A percentile compares a stretch with the other conserved stretches of the same genome.
Conservation (phyloP, 2,888 invertebrate species). For the Lampropteryx suffumata region DNA sequence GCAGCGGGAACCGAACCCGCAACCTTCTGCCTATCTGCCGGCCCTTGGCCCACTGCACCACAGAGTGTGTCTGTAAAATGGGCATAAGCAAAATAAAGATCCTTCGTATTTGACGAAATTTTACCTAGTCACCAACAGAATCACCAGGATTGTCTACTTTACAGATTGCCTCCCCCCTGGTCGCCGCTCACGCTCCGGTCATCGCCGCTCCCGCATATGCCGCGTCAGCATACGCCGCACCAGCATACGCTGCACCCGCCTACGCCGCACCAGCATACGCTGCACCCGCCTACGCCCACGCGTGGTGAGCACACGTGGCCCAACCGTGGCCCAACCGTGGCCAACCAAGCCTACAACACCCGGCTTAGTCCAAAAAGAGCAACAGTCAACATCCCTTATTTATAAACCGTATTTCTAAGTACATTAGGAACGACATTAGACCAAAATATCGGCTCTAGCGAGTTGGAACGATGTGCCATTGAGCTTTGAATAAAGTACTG, state of each 20-base stretch:
- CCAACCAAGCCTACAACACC: conserved; percentile 39
- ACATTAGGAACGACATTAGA: conserved; percentile 50
- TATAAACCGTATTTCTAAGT: conserved; percentile 52
- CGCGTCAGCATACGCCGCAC: conserved; percentile 54
- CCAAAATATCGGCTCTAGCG: conserved; percentile 45
- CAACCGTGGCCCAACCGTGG: conserved; percentile 25
- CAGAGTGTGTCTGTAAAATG: too few relatives aligned
- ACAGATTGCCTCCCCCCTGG: conserved; percentile 67
- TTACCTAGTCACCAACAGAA: too few relatives aligned
- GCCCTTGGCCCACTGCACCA: too few relatives aligned
- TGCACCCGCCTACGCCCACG: conserved; percentile 58
- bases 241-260: conserved; percentile 48
- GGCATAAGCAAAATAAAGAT: too few relatives aligned
- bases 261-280: conserved; percentile 60
- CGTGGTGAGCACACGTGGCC: conserved; percentile 54
- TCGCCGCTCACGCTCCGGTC: conserved; percentile 42
- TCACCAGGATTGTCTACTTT: conserved; percentile 8
- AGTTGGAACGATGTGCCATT: conserved; percentile 55
- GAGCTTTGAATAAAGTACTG: conserved; percentile 51
- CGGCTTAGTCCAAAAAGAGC: conserved; percentile 48
- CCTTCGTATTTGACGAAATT: too few relatives aligned
- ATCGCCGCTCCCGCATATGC: conserved; percentile 54
- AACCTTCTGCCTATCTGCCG: too few relatives aligned
- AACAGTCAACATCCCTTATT: conserved; percentile 69
- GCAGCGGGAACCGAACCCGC: too few relatives aligned